Base-by-base conservation (phyloP, 2,888 invertebrate genomes). In the Polyommatus iphigenia region DNA sequence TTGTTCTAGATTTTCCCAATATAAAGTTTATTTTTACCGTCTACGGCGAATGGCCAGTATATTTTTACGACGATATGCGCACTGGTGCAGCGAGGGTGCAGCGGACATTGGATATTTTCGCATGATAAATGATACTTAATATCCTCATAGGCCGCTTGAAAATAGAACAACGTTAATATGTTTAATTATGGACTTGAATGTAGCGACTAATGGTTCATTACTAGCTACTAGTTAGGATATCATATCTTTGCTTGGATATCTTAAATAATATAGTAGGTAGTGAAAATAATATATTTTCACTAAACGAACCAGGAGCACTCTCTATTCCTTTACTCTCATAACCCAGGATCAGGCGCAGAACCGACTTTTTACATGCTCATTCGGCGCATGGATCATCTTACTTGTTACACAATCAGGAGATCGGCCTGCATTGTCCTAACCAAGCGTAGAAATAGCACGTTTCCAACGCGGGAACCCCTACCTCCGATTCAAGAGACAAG, bases 1-100 rank as follows among this genome's bases (percentile, higher is more conserved):
- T 75, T 75, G 54, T 75, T 54, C 75, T 50, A 24, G 75, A 46
- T 50, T 24, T 41, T 50, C 54, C 46, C 75, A 75, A 75, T 54
- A 75, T 75, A 29, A 54, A 75, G 29, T 75, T 46, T 50, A 75
- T 73, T 46, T 72, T 46, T 46, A 46, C 54, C 7, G 29, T 67
- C 54, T 50, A 54, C 50, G 24, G 75, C 20, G 13, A 54, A 54
- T 5, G 54, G 50, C 18, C 75, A 18, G 24, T 75, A 75, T 75
- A 75, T 75, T 75, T 54, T 75, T 75, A 54, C 54, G 41, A 72
- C 20, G n/a, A 46, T 41, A 41, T 8, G 73, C 13, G 72, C 72
- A n/a, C 18, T 5, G 46, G 73, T 41, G 67, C 67, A 67, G 29
- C 29, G 67, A 29, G 32, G 46, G 73, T 41, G 67, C 67, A 67